Conservation (phyloP, 2,797 vertebrate species). For the Argentina silus region DNA sequence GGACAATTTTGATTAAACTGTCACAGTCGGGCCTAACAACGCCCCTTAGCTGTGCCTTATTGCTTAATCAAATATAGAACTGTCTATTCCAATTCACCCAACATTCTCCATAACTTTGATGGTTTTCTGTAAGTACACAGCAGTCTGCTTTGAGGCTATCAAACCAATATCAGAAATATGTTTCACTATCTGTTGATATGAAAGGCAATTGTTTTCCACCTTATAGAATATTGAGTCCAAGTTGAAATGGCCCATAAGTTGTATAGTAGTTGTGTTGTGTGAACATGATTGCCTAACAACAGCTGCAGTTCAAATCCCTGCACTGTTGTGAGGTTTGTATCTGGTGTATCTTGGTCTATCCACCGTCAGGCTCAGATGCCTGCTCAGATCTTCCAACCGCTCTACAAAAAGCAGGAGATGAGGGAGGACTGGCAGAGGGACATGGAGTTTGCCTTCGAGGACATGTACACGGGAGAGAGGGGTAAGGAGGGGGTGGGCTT, state of each 20-base stretch:
- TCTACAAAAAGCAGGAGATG: constrained; percentile 77
- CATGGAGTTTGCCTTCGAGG: constrained; percentile 92
- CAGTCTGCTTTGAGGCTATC: background rate
- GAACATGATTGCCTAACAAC: no score
- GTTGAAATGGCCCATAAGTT: no score
- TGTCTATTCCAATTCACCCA: background rate
- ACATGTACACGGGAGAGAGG: constrained; percentile 85
- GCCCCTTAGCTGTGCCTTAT: no score
- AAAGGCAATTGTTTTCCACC: constrained; percentile 11
- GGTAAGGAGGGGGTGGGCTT: constrained; percentile 81
- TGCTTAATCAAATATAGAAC: background rate
- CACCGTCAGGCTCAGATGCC: constrained; percentile 84
- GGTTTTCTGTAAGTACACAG: background rate
- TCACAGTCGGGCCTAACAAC: no score
- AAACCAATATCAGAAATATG: background rate
- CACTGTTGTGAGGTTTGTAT: no score
- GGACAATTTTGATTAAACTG: no score
- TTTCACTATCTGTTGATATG: background rate
- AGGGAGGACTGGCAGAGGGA: constrained; percentile 88
- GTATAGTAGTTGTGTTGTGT: no score
- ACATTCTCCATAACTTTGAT: background rate
- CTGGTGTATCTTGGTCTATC: no score
- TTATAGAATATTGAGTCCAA: constrained; percentile 77
- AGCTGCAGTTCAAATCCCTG: no score
- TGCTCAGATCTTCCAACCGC: constrained; percentile 82